Base-by-base conservation (phyloP, 2,113 vertebrate genomes). In the Penelope pileata region DNA sequence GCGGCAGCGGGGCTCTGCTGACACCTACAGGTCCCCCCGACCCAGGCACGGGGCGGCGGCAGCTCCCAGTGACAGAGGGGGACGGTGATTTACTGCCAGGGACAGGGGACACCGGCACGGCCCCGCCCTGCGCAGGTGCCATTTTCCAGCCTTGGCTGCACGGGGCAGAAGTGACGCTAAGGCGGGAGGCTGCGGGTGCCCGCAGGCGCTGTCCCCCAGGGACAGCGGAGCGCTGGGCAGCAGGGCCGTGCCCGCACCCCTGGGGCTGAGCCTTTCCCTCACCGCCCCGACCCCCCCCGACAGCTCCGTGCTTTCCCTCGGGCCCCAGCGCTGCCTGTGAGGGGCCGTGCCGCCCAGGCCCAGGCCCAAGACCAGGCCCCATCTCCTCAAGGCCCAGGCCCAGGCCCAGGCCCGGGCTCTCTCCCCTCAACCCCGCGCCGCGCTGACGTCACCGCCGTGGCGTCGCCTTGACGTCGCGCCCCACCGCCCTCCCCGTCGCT, bases 61-160 rank as follows among this genome's bases (percentile, higher is more conserved):
- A 29, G 23, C 5, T n/a, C 40, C 32, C 11, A 29, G 21, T 11
- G 8, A 12, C 26, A 21, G 19, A 40, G 7, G 9, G 18, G 60
- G 51, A 51, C 23, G 45, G 43, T 3, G 5, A 23, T 51, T 6
- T 16, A 16, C 19, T 42, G 18, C 27, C 40, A 22, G 19, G 23
- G 6, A 8, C 16, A 12, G 21, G 2, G 6, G 12, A 42, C 4
- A 27, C 36, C 1, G 6, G 12, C 10, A 5, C 50, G 13, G 7
- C 32, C 45, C 48, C 14, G 8, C 10, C 8, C 27, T 13, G 56
- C n/a, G 34, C 51, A 12, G 11, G 24, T 4, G 7, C 34, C 10
- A 16, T 17, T 27, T 10, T 43, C 48, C 36, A 5, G 26, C 6
- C 48, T 62, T 4, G 5, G 40, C 17, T 0, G 7, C 0, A 1